Base-by-base conservation (phyloP, 2,888 invertebrate species). In the Capitulum mitella region DNA sequence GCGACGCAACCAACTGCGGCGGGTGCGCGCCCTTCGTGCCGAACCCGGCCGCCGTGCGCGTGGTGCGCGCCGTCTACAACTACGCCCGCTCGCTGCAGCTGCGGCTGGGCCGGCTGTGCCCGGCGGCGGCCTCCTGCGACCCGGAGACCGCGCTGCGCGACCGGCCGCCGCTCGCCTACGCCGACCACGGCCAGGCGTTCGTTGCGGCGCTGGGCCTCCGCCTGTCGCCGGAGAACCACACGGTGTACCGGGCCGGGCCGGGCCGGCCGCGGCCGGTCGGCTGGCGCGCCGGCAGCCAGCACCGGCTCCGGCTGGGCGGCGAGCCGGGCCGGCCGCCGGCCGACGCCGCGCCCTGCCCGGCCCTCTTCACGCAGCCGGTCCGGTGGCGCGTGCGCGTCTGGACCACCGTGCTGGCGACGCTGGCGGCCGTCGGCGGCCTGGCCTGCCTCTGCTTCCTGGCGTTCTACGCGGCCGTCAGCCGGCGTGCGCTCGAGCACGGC, bases 401-500 rank as follows among this genome's bases (percentile, higher is more conserved):
- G 46, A 75, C 75, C 14, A 46, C 46, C 6, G 75, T 43, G n/a
- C 40, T 75, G 43, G 75, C 75, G 12, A 75, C 75, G 75, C 75
- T 75, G 75, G 46, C 43, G 12, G 75, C 46, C 0, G 40, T 40
- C 75, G 75, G 43, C 46, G n/a, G 22, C 12, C 16, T 46, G 10
- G 26, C 75, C 12, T 75, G 75, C 3, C 46, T 75, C n/a, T 75
- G 6, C 46, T 75, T 75, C 75, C 19, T 75, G 14, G n/a, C 26
- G 19, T 75, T 75, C 75, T 75, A 75, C 43, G 43, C n/a, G 75
- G 43, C 46, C 43, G 43, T 43, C n/a, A 75, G 75, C 75, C n/a
- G 75, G 12, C 75, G 43, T 5, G 43, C n/a, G 29, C 46, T 75
- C 43, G 40, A 40, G n/a, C 46, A 40, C 29, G 75, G 46, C n/a